Conservation (phyloP, 2,113 vertebrate genomes). For the Oreotrochilus melanogaster region DNA sequence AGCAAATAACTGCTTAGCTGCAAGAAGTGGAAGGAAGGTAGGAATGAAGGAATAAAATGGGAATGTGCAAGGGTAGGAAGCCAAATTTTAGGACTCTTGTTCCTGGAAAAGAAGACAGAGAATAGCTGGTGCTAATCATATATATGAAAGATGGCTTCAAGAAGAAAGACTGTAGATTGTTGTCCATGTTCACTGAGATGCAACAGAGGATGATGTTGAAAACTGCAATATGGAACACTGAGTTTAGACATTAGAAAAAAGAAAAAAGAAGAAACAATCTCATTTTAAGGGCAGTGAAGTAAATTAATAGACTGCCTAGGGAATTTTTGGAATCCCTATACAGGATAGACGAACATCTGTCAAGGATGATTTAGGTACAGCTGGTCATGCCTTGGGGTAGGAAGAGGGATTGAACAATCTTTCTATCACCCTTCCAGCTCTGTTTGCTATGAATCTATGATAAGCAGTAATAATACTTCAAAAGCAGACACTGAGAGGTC, state of each 20-base stretch:
- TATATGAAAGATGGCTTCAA: neutral
- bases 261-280: neutral
- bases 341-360: constrained; percentile 40
- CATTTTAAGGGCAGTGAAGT: neutral
- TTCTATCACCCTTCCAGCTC: neutral
- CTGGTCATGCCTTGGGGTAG: constrained; percentile 27
- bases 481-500: neutral
- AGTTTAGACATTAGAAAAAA: constrained; percentile 1
- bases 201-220: neutral
- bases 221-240: neutral
- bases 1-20: neutral
- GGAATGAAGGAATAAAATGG: neutral
- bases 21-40: neutral
- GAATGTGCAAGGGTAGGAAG: neutral
- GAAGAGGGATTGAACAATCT: constrained; percentile 12
- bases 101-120: neutral
- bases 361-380: constrained; percentile 37
- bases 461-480: neutral
- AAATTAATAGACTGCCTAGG: constrained; percentile 25
- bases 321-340: constrained; percentile 32
- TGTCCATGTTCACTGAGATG: neutral
- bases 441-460: constrained; percentile 29
- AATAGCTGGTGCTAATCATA: neutral
- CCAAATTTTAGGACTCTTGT: neutral
- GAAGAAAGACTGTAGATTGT: neutral